A percentile compares a stretch with the other conserved stretches of the same genome.
These are phyloP conservation scores for Gymnothorax javanicus DNA, from an alignment of 2,797 vertebrate species.

Conservation along the genomic window DNA sequence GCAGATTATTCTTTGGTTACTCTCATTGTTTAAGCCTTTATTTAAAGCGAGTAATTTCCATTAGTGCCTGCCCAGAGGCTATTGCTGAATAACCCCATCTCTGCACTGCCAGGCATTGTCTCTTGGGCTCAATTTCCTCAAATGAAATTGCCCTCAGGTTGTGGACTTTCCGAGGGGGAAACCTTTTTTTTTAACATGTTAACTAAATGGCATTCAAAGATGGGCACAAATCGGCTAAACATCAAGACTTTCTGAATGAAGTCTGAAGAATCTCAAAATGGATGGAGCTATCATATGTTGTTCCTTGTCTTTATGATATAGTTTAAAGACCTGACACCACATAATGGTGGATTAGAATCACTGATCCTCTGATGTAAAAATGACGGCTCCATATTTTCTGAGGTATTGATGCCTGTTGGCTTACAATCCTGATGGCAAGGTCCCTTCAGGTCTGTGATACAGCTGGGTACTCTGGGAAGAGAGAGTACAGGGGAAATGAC, in stretches of 20 bases:
- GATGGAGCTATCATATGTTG: neutral
- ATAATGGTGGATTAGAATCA: neutral
- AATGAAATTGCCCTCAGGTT: conserved; percentile 41
- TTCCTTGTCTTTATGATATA: neutral
- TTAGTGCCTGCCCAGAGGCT: conserved; percentile 34
- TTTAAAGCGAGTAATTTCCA: conserved; percentile 28
- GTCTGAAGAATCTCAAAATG: neutral
- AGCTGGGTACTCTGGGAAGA: neutral
- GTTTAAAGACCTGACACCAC: neutral
- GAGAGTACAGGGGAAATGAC: neutral
- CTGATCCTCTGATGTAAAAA: neutral
- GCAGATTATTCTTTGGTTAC: conserved; percentile 20
- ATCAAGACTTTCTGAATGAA: neutral
- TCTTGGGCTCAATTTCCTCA: conserved; percentile 37
- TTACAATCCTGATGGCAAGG: neutral
- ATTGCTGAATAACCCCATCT: conserved; percentile 4
- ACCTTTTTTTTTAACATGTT: neutral
- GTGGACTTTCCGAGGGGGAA: neutral
- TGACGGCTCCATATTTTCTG: neutral
- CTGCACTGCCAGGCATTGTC: neutral
- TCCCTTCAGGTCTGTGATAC: neutral
- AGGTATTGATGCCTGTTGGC: neutral
- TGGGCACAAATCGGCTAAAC: neutral
- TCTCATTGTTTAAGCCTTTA: conserved; percentile 26
- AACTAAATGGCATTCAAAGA: neutral